Evolutionary conservation across 2,797 vertebrate species (phyloP), one percentile per base, ranked within the genome.

Genomic region (Sebastolobus alascanus): DNA sequence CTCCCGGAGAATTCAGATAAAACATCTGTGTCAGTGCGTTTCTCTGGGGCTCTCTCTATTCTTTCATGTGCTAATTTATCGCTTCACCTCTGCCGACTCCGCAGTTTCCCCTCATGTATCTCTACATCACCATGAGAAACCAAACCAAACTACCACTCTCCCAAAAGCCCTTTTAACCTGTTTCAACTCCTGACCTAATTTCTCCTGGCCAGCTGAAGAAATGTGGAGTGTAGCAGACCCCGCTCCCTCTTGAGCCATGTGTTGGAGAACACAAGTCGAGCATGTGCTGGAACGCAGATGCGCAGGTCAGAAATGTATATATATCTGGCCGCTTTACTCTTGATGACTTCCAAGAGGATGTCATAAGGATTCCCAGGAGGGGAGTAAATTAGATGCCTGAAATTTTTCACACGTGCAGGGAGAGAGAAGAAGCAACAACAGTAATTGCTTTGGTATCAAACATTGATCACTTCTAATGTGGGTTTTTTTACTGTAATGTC

Each of bases 181-280:
- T 84, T 92, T 92, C 78, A 90, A 90, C 89, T 92, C 84, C 84
- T 95, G 92, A 92, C 92, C 93, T 93, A 90, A 87, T 92, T 95
- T 92, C 87, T 90, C 79, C 80, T 79, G 89, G 91, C 86, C 92
- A 87, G 86, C 83, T 88, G 85, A 89, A 85, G 87, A 93, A 89
- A 89, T 74, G 80, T 85, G 83, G 80, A 66, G 66, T 40, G 72
- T 68, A 88, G 90, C 84, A 78, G 82, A 88, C 90, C 79, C 74
- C 80, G 72, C 82, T 90, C 88, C 86, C 90, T 85, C 4, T n/a
- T 82, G 86, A 89, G 86, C 80, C 82, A 73, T 85, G 90, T 92
- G 89, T 87, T 84, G 84, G 72, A 84, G 84, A 87, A 83, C 78
- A 78, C 77, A 79, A 87, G 87, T 79, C 3, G 79, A 91, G 80